Evolutionary conservation across 2,888 invertebrate species (phyloP), one percentile per base, ranked within the genome.

Genomic region (Nineta flava): DNA sequence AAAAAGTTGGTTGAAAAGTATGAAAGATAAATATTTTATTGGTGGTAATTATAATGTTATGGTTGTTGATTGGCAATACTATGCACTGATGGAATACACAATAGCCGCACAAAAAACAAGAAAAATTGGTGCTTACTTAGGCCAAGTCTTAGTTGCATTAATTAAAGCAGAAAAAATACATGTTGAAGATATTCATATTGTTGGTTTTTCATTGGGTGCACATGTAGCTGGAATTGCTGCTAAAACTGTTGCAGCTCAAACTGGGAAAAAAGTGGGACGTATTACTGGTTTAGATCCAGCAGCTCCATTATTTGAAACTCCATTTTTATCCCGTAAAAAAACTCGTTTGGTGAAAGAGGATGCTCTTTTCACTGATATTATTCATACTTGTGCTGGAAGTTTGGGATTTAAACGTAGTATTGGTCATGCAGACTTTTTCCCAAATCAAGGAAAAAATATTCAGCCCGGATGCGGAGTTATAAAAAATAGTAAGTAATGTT

Each of bases 361-460:
- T 15, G 79, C 74, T 0, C 61, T 67, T 4, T 75, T 76, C 56
- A 78, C 79, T 0, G 77, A 77, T 60, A 70, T 74, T 0, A 70
- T 76, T 53, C 79, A 79, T 58, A 78, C 78, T 7, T 76, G 76
- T 53, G 72, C 71, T 41, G 77, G 75, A 2, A 69, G 69, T 0
- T 60, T 74, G 9, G 75, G 74, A 2, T 71, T 72, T 1, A 70
- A 67, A 1, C 63, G 68, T 21, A 70, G 72, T 0, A 56, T 76
- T 16, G 77, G 73, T 21, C 74, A 75, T 52, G 67, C 68, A 0
- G 78, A 79, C 56, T 76, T 77, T 61, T 76, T 70, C 57, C 71
- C 76, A 10, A 76, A 78, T 54, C 72, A 73, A 9, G 78, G 77
- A 0, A 61, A 60, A 38, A 58, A 60, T 9, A 65, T 69, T 10